Evolutionary conservation across 2,888 invertebrate genomes (phyloP), one percentile per base, ranked within the genome.

Genomic region (Dichetophora obliterata): DNA sequence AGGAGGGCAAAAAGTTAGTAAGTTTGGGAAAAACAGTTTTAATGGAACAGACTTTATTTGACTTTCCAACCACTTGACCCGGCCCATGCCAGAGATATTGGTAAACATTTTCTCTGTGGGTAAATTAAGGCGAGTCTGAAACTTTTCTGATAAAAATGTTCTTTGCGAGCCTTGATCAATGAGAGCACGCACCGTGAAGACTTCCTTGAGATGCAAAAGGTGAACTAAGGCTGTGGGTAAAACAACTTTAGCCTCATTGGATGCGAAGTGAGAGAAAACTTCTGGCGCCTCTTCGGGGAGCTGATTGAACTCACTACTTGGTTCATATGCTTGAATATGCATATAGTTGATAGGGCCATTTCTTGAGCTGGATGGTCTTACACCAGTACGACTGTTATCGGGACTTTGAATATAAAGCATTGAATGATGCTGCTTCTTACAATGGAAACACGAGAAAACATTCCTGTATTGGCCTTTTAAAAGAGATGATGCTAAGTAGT

Each of bases 111-210:
- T 63, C 34, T 72, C 50, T 4, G 72, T 71, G 2, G 75, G 77
- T 27, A 77, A 22, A 5, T 50, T 4, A 3, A 77, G 24, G 0
- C 69, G 4, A 43, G 8, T 52, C 9, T 57, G 22, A 9, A 77
- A 8, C 59, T 27, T 75, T 37, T 77, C 75, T 2, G 68, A 31
- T 0, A 75, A 14, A 14, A 73, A 75, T 4, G 68, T 73, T 48
- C 61, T 73, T 57, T 75, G 75, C 5, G 75, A 77, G 2, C 77
- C 70, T 1, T 74, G 77, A 16, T 77, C 77, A 9, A 77, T 75
- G 16, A 77, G 24, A 2, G 77, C 77, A 31, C 77, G 50, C 1
- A 77, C 16, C 0, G 73, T 69, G 14, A 75, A 75, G 8, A 75
- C 5, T 59, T 75, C 71, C 0, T 43, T 66, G 2, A 22, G 27